These are phyloP conservation scores for Crossocerus cetratus DNA, from an alignment of 2,888 invertebrate species.

Conservation along the genomic window DNA sequence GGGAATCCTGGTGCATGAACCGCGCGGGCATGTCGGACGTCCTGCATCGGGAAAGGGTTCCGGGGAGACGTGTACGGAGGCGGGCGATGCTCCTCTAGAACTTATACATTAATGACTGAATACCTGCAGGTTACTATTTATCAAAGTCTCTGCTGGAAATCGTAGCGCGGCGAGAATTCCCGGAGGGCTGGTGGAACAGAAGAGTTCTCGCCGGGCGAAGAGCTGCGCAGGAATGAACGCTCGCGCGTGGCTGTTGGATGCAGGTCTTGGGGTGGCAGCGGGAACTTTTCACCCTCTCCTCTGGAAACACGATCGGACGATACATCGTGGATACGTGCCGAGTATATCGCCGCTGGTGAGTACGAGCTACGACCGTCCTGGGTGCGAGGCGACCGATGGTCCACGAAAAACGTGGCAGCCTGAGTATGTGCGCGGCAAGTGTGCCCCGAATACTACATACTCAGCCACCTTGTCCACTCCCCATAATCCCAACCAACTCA, in stretches of 20 bases:
- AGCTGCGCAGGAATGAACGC: constrained; percentile 31
- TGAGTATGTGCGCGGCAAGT: constrained; percentile 30
- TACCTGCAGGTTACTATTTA: not conserved
- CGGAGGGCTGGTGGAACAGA: constrained; percentile 42
- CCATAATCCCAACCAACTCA: too few species aligned
- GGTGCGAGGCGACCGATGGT: too few species aligned
- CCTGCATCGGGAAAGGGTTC: not conserved
- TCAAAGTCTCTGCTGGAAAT: not conserved
- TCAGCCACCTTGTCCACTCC: not conserved
- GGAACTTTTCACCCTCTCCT: constrained; percentile 61
- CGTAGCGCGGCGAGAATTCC: constrained; percentile 6
- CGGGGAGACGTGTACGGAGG: too few species aligned
- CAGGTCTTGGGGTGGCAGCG: constrained; percentile 39
- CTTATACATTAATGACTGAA: not conserved
- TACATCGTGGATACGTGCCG: constrained; percentile 65
- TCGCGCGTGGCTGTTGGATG: constrained; percentile 25
- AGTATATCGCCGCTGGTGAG: constrained; percentile 49
- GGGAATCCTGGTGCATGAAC: not conserved
- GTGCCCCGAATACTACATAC: constrained; percentile 23
- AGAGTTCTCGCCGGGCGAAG: constrained; percentile 43
- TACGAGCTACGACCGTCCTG: too few species aligned
- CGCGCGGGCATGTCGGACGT: not conserved
- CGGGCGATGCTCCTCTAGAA: not conserved
- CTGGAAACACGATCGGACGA: constrained; percentile 67
- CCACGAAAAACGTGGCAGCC: constrained; percentile 35